Evolutionary conservation across 2,888 invertebrate species (phyloP).

Genomic region (Sphaerophoria rueppellii): DNA sequence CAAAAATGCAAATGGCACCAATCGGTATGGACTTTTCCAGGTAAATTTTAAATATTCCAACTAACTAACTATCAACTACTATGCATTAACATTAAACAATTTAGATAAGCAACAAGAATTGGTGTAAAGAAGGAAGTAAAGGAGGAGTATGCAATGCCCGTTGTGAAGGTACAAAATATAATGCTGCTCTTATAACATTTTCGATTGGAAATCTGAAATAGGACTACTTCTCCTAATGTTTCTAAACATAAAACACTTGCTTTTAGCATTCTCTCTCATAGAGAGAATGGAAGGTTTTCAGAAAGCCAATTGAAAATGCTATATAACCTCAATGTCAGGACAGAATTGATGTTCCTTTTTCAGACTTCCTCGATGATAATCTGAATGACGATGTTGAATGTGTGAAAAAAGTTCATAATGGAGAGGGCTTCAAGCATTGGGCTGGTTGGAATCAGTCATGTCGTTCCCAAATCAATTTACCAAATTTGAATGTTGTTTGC

Average conservation of each 20-base stretch:
- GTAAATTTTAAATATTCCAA: slow-evolving; percentile 7
- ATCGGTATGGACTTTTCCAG: slow-evolving; percentile 86
- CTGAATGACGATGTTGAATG: slow-evolving; percentile 86
- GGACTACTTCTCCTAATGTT: background rate
- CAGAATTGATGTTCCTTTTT: no score
- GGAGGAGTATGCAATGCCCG: slow-evolving; percentile 88
- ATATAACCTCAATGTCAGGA: no score
- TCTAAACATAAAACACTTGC: no score
- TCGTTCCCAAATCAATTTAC: slow-evolving; percentile 77
- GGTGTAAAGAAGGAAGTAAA: slow-evolving; percentile 86
- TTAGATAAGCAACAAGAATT: slow-evolving; percentile 87
- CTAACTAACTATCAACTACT: background rate
- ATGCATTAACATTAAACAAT: background rate
- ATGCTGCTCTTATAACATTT: background rate
- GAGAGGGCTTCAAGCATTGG: slow-evolving; percentile 84
- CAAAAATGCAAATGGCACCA: slow-evolving; percentile 84
- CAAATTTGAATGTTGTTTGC: slow-evolving; percentile 77
- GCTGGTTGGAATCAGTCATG: slow-evolving; percentile 78
- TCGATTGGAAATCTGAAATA: background rate
- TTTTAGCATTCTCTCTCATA: no score
- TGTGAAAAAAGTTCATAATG: slow-evolving; percentile 85
- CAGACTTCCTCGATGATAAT: slow-evolving; percentile 87
- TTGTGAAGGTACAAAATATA: slow-evolving; percentile 85
- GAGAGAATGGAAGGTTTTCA: no score
- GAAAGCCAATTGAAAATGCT: no score